phyloP scores from a whole-genome alignment of 2,888 invertebrate species.

The Acrobasis repandana region DNA sequence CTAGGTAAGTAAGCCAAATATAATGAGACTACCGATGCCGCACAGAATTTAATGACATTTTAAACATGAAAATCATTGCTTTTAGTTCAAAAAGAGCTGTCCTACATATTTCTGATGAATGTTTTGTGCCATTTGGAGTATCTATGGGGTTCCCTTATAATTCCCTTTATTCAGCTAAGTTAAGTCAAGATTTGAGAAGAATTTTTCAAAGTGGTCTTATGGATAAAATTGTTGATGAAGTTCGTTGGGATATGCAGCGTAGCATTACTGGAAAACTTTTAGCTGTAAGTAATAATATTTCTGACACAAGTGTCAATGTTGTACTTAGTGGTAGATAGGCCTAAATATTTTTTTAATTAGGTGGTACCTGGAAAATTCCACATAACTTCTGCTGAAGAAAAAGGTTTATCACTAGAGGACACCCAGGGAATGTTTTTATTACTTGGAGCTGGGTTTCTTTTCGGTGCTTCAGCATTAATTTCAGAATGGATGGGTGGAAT shows the following conservation, averaged over 20 bases:
- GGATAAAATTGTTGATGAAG: slow-evolving; percentile 86
- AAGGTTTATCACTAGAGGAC: slow-evolving; percentile 89
- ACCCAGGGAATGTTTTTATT: slow-evolving; percentile 92
- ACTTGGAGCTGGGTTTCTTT: slow-evolving; percentile 86
- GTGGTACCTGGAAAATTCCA: slow-evolving; percentile 69
- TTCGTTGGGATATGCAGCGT: slow-evolving; percentile 88
- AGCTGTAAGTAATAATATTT: slow-evolving; percentile 70
- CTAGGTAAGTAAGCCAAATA: slow-evolving; percentile 48
- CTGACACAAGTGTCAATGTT: slow-evolving; percentile 25
- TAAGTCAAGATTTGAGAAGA: slow-evolving; percentile 84
- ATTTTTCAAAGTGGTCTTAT: slow-evolving; percentile 87
- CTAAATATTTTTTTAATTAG: slow-evolving; percentile 45
- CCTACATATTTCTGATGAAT: slow-evolving; percentile 88
- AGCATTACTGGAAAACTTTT: slow-evolving; percentile 84
- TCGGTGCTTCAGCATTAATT: slow-evolving; percentile 84
- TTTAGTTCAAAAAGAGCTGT: slow-evolving; percentile 83
- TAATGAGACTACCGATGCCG: too few relatives aligned
- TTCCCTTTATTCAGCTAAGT: slow-evolving; percentile 84
- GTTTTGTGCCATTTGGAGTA: slow-evolving; percentile 88
- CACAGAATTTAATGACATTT: too few relatives aligned
- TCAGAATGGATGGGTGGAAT: slow-evolving; percentile 89
- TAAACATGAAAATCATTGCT: background rate
- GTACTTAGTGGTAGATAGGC: background rate
- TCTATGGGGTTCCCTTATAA: slow-evolving; percentile 85
- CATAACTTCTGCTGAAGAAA: slow-evolving; percentile 83